phyloP scores from a whole-genome alignment of 2,113 vertebrate genomes.

The Carassius carassius region DNA sequence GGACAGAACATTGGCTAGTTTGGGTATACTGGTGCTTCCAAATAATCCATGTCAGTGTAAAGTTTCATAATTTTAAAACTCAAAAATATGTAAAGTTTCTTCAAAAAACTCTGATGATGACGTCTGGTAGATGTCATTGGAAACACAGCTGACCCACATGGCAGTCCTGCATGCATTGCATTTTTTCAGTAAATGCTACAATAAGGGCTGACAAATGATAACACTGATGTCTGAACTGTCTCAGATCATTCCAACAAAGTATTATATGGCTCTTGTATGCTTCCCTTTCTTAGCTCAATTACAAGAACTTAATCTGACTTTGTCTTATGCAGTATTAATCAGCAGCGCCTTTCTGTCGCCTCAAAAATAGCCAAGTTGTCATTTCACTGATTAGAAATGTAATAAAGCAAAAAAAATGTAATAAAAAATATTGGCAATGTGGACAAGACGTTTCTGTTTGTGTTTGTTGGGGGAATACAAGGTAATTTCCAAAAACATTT shows the following conservation, averaged over 20 bases:
- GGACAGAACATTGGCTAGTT: not conserved
- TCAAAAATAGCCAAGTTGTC: not conserved
- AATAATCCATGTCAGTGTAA: not conserved
- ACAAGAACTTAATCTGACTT: not conserved
- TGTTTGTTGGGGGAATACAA: not conserved
- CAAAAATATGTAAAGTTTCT: not conserved
- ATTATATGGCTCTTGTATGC: not conserved
- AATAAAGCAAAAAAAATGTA: not conserved
- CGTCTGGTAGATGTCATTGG: slow-evolving; percentile 10
- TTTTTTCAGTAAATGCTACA: not conserved
- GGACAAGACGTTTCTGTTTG: not conserved
- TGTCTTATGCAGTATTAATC: not conserved
- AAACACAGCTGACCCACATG: slow-evolving; percentile 15
- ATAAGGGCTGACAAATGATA: slow-evolving; percentile 8
- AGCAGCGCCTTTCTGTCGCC: not conserved
- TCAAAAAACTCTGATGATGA: not conserved
- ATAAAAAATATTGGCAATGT: no score
- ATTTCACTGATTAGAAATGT: not conserved
- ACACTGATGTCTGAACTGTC: not conserved
- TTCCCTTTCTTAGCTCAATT: slow-evolving; percentile 2
- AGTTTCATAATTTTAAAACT: not conserved
- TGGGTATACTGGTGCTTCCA: not conserved
- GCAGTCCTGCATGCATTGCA: slow-evolving; percentile 21
- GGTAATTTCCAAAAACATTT: not conserved
- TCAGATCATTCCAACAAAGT: slow-evolving; percentile 10